These are phyloP conservation scores for Latheticus oryzae DNA, from an alignment of 2,888 invertebrate genomes.

Conservation along the genomic window DNA sequence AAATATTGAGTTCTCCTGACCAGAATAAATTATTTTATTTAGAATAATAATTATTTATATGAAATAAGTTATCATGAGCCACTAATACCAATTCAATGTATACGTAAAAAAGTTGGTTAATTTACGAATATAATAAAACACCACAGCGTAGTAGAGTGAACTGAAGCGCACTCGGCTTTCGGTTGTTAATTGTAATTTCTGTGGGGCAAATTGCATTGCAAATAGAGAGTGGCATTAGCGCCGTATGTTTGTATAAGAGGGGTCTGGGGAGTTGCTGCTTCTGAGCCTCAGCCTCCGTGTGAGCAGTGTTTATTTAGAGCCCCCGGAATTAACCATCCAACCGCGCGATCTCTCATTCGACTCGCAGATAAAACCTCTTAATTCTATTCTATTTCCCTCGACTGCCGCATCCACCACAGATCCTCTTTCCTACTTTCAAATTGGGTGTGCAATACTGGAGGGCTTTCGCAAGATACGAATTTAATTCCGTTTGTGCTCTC, in stretches of 20 bases:
- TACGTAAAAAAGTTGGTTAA: too few relatives aligned
- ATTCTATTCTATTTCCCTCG: constrained; percentile 56
- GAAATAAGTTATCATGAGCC: too few relatives aligned
- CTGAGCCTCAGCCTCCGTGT: constrained; percentile 47
- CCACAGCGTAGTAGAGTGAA: constrained; percentile 52
- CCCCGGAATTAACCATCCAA: constrained; percentile 63
- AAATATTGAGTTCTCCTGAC: too few relatives aligned
- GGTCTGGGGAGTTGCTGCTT: constrained; percentile 45
- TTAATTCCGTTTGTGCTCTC: constrained; percentile 6
- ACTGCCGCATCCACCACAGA: constrained; percentile 40
- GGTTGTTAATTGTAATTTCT: constrained; percentile 63
- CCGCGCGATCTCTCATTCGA: constrained; percentile 59
- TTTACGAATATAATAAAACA: constrained; percentile 18
- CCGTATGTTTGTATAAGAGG: constrained; percentile 61
- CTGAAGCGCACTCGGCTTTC: constrained; percentile 59
- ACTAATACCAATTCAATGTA: too few relatives aligned
- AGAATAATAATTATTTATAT: too few relatives aligned
- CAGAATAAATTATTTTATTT: too few relatives aligned
- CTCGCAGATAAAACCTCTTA: constrained; percentile 63
- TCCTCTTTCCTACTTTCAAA: constrained; percentile 47
- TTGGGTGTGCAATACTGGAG: constrained; percentile 39
- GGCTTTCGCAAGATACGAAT: constrained; percentile 28
- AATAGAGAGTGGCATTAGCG: constrained; percentile 59
- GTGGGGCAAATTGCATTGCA: constrained; percentile 60
- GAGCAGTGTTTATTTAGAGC: constrained; percentile 62